Evolutionary conservation across 2,797 vertebrate species (phyloP).

Genomic region (Lycodopsis pacificus): DNA sequence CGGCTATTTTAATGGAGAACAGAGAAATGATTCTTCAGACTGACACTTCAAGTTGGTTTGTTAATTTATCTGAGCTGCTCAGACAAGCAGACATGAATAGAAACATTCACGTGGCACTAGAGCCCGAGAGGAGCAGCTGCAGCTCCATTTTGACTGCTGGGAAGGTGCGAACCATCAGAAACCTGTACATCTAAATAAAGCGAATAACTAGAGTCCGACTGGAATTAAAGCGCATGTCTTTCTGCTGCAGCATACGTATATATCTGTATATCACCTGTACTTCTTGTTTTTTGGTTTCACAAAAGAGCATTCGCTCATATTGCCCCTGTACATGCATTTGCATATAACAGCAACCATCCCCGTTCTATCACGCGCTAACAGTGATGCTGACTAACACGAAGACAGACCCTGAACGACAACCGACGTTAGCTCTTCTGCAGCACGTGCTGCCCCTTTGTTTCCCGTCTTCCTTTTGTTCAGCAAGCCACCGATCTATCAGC

Average conservation of each 20-base stretch:
- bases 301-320: neutral
- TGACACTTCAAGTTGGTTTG: slow-evolving; percentile 69
- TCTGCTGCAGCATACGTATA: neutral
- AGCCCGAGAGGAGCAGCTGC: slow-evolving; percentile 22
- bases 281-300: neutral
- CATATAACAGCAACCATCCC: neutral
- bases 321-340: neutral
- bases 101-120: slow-evolving; percentile 45
- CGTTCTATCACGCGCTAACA: neutral
- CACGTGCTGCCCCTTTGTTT: neutral
- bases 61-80: slow-evolving; percentile 74
- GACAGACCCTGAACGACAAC: neutral
- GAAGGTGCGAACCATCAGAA: slow-evolving; percentile 8
- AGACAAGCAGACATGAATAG: slow-evolving; percentile 60
- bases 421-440: neutral
- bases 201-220: no score
- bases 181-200: slow-evolving; percentile 5
- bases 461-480: neutral
- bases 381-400: neutral
- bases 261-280: neutral
- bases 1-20: slow-evolving; percentile 73
- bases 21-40: slow-evolving; percentile 71
- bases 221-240: neutral
- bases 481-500: neutral
- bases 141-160: slow-evolving; percentile 42